Evolutionary conservation across 30 jellyfish, hydroid and myxozoan species (phyloP), one percentile per base, ranked within the genome.

Genomic region (Sanderia malayensis): DNA sequence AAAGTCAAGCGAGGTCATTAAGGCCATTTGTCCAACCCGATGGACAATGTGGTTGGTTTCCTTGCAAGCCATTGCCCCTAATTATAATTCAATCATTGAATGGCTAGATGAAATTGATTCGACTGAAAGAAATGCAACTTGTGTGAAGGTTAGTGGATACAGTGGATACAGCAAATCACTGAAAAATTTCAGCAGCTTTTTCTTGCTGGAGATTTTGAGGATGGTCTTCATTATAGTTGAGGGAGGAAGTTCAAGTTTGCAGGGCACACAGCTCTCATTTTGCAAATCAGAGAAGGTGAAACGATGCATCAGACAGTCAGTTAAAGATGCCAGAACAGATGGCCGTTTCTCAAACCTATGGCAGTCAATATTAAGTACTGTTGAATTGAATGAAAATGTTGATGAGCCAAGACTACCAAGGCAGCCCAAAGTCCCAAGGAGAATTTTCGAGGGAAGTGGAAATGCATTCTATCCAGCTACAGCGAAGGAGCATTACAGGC

Each of bases 121-220:
- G 58, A 73, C 3, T 18, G 71, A 61, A 55, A 75, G 41, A 45
- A 61, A 75, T 47, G 80, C 81, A 75, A 61, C 80, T 61, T 80
- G 87, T 46, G 79, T 75, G 27, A 61, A 58, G 31, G 87, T 71
- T 75, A 64, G 87, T 59, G 81, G 87, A n/a, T n/a, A n/a, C n/a
- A n/a, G n/a, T n/a, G n/a, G n/a, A 22, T 75, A 25, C 44, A 11
- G 32, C 70, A 75, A 46, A 55, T 75, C 79, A 37, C 78, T 75
- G 29, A 62, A 41, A 29, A 44, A 46, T 11, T 75, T 59, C 32
- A 46, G 61, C 87, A 59, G 80, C 60, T 26, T 75, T 37, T 75
- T 44, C 71, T 61, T 60, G 80, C 87, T 58, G 80, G 87, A 75
- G 70, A 46, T 61, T 60, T 61, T 75, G 60, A 60, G 87, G 70